Percentiles rank a stretch among this genome's conserved stretches.
Conservation (phyloP, 2,113 vertebrate genomes). For the Neomonachus schauinslandi region DNA sequence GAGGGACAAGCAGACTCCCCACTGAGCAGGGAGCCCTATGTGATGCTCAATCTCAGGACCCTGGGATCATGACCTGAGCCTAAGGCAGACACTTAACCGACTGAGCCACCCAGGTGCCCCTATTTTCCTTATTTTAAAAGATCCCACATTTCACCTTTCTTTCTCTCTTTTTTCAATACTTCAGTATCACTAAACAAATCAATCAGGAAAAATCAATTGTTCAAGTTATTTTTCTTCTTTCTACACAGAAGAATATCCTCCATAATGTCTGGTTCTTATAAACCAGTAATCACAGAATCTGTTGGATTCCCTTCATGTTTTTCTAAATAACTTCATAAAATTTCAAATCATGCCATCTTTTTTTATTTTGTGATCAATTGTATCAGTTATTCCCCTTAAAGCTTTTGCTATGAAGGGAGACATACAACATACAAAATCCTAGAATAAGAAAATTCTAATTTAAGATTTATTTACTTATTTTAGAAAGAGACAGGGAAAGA, state of each 20-base stretch:
- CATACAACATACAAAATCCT: neutral
- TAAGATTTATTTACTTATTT: neutral
- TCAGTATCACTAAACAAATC: neutral
- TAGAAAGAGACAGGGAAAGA: neutral
- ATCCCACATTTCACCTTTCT: neutral
- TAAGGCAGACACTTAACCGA: neutral
- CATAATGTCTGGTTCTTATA: neutral
- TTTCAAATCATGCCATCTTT: neutral
- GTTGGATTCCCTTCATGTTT: neutral
- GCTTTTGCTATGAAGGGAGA: neutral
- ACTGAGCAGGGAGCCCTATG: neutral
- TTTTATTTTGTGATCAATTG: neutral
- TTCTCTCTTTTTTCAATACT: neutral
- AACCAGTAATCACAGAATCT: neutral
- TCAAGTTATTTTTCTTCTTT: neutral
- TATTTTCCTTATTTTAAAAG: neutral
- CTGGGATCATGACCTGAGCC: neutral
- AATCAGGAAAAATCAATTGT: neutral
- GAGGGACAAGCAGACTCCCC: neutral
- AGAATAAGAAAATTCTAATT: neutral
- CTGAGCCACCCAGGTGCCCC: neutral
- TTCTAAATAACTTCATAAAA: neutral
- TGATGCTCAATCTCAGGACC: no score
- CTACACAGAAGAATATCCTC: neutral
- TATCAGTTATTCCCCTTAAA: neutral